Percentiles rank a stretch among this genome's conserved stretches.
Evolutionary conservation across 2,888 invertebrate species (phyloP).

Genomic region (Temnothorax unifasciatus): DNA sequence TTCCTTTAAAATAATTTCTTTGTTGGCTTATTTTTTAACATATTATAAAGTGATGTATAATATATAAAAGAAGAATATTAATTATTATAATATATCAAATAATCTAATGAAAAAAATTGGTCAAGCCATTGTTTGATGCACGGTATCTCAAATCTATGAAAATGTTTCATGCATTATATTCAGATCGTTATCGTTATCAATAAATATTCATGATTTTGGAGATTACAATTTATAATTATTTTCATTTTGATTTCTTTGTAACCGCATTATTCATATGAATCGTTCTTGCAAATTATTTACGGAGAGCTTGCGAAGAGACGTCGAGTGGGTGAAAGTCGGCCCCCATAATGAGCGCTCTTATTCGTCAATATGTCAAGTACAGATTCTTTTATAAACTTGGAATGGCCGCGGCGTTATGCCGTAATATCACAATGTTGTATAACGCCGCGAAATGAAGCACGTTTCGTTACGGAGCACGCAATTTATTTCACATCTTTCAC

Average conservation of each 20-base stretch:
- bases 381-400: neutral
- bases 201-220: neutral
- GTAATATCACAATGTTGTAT: neutral
- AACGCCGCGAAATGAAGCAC: neutral
- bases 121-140: neutral
- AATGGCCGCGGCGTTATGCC: neutral
- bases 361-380: slow-evolving; percentile 9
- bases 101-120: slow-evolving; percentile 9
- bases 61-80: neutral
- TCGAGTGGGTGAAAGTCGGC: neutral
- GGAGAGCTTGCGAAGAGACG: neutral
- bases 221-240: slow-evolving; percentile 30
- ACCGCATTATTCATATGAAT: neutral
- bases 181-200: neutral
- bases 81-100: neutral
- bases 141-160: neutral
- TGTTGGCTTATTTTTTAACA: neutral
- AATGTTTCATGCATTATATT: slow-evolving; percentile 13
- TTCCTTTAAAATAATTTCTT: neutral
- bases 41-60: neutral
- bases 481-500: slow-evolving; percentile 11
- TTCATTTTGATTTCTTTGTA: neutral
- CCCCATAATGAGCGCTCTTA: neutral
- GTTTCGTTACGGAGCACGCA: neutral
- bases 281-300: neutral